A percentile compares a stretch with the other conserved stretches of the same genome.
phyloP scores from a whole-genome alignment of 1,140 invertebrate genomes.

The Muscidifurax raptorellus region DNA sequence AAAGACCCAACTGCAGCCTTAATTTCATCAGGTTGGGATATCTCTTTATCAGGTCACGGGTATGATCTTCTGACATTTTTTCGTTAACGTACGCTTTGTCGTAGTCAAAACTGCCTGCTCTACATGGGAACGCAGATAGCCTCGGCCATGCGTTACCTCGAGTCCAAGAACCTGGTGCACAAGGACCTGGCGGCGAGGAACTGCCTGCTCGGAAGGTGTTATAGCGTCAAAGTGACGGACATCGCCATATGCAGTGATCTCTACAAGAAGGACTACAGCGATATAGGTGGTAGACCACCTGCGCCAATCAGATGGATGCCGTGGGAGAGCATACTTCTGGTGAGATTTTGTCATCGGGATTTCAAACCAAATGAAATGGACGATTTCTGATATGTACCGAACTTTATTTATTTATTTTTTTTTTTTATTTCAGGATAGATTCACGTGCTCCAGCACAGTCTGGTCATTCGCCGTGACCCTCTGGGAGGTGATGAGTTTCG shows the following conservation, averaged over 20 bases:
- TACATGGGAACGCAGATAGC: conserved; percentile 91
- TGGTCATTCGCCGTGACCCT: conserved; percentile 84
- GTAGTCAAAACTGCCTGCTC: conserved; percentile 87
- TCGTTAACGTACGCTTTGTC: conserved; percentile 51
- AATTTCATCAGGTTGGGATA: conserved; percentile 70
- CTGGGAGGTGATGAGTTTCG: conserved; percentile 87
- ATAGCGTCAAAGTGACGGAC: conserved; percentile 90
- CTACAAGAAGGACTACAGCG: conserved; percentile 89
- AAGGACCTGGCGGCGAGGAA: conserved; percentile 88
- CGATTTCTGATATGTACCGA: too few species aligned
- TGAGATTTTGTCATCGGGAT: conserved; percentile 74
- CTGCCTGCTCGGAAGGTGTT: conserved; percentile 88
- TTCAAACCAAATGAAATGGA: too few species aligned
- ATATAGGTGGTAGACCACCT: conserved; percentile 81
- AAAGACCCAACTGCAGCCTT: conserved; percentile 69
- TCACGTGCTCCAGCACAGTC: conserved; percentile 80
- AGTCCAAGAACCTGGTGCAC: conserved; percentile 86
- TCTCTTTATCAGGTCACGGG: too few species aligned
- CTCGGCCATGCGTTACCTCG: conserved; percentile 91
- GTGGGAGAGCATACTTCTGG: conserved; percentile 89
- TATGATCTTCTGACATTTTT: too few species aligned
- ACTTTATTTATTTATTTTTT: too few species aligned
- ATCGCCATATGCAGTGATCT: conserved; percentile 92
- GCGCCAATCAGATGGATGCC: conserved; percentile 88
- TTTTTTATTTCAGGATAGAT: conserved; percentile 77